Base-by-base conservation (phyloP, 2,797 vertebrate species). In the Tapera naevia region DNA sequence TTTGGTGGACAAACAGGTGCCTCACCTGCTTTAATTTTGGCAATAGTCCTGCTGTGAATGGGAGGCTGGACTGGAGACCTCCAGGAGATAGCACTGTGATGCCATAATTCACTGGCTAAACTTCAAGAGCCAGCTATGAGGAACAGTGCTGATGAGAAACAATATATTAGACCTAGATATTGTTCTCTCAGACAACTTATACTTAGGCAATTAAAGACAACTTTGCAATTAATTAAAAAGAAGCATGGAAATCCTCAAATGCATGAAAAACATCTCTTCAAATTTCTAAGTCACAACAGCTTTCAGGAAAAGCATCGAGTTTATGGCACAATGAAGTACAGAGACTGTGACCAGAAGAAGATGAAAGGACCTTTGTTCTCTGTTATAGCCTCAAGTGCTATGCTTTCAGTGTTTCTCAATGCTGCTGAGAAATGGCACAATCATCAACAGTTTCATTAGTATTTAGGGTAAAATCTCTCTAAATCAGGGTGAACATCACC, bases 341-440 rank as follows among this genome's bases (percentile, higher is more conserved):
- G 56, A 91, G 66, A 39, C 39, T 70, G 27, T 46, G 91, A 87
- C 56, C 35, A 94, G 81, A 93, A 74, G 56, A 88, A 91, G 65
- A 91, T 86, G 22, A 96, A 94, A 94, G 62, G 79, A 79, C 19
- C 19, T 93, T 90, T 94, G 88, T 91, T 94, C 46, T 84, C 51
- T 88, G 8, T 21, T 66, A 66, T 19, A 84, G 76, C 62, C 80
- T 39, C 82, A 15, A 79, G 58, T 64, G 37, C 43, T 86, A 8
- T 27, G 25, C 25, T 92, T 76, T 66, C 39, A 70, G 0, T 27
- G 32, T 92, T 87, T 82, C 89, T 62, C 89, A 75, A 8, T 62
- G 66, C 24, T 89, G 43, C 61, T 79, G 62, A 92, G 70, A 92
- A 91, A 80, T 27, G 69, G 28, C 9, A 27, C 27, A 3, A 62